Percentiles rank a stretch among this genome's conserved stretches.
phyloP scores from a whole-genome alignment of 2,888 invertebrate species.

The Sycophila texana region DNA sequence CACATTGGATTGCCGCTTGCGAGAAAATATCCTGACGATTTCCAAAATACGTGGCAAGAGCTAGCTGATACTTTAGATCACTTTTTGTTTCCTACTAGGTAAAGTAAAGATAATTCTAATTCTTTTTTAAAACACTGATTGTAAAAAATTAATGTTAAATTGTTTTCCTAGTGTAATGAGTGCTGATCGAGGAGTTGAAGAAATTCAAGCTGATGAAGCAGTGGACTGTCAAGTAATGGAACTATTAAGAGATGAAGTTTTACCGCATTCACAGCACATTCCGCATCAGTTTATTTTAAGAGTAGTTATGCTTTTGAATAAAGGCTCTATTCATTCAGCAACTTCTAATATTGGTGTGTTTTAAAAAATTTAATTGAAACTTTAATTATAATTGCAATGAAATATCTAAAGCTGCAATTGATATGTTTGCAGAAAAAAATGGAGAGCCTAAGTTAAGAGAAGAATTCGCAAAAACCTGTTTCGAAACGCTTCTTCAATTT shows the following conservation, averaged over 20 bases:
- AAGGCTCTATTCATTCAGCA: conserved; percentile 90
- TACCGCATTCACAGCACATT: conserved; percentile 86
- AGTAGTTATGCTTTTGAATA: conserved; percentile 89
- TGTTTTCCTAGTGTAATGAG: conserved; percentile 75
- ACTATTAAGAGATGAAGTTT: conserved; percentile 86
- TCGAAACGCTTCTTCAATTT: conserved; percentile 96
- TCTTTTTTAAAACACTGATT: background rate
- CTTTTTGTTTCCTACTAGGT: conserved; percentile 92
- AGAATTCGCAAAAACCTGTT: conserved; percentile 97
- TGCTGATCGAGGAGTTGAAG: conserved; percentile 78
- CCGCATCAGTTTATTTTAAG: conserved; percentile 89
- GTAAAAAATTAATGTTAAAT: background rate
- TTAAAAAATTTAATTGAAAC: conserved; percentile 4
- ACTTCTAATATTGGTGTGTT: conserved; percentile 78
- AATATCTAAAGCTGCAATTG: background rate
- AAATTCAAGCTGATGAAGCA: conserved; percentile 82
- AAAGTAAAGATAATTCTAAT: conserved; percentile 58
- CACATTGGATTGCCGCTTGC: conserved; percentile 92
- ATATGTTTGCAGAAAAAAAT: conserved; percentile 66
- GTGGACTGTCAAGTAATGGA: conserved; percentile 90
- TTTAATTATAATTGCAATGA: background rate
- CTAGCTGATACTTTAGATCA: conserved; percentile 91
- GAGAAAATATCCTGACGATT: conserved; percentile 84
- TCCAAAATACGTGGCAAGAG: conserved; percentile 89
- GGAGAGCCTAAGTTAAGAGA: conserved; percentile 84